phyloP scores from a whole-genome alignment of 2,888 invertebrate species.

The Aporophyla nigra region DNA sequence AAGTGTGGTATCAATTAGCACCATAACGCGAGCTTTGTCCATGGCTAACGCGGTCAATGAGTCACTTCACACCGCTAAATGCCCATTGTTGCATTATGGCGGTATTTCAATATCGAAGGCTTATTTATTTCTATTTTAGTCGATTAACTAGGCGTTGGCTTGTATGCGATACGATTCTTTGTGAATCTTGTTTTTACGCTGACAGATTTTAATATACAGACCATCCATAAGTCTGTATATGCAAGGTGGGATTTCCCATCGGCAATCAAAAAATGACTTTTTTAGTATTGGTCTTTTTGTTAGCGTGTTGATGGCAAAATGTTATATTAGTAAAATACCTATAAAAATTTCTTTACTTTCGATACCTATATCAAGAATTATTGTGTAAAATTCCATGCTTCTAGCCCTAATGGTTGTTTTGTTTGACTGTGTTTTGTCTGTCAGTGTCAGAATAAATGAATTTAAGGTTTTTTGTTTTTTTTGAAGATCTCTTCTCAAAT shows the following conservation, averaged over 20 bases:
- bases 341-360: no score
- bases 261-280: not conserved
- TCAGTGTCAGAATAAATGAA: no score
- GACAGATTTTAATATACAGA: not conserved
- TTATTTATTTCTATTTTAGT: slow-evolving; percentile 35
- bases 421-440: no score
- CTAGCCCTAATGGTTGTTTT: no score
- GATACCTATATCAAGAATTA: no score
- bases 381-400: not conserved
- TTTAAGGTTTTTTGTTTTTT: no score
- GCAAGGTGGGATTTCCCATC: not conserved
- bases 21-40: slow-evolving; percentile 67
- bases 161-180: not conserved
- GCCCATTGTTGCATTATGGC: slow-evolving; percentile 61
- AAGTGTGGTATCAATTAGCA: slow-evolving; percentile 68
- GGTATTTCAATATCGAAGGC: slow-evolving; percentile 49
- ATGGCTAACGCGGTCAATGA: slow-evolving; percentile 68
- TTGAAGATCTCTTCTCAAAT: not conserved
- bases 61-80: slow-evolving; percentile 66
- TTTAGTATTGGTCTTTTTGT: no score
- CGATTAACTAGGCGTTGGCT: not conserved
- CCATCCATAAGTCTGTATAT: not conserved
- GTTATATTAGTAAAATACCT: no score
- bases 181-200: not conserved
- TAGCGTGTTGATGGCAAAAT: no score